Percentiles rank a stretch among this genome's conserved stretches.
These are phyloP conservation scores for Hepsetus odoe DNA, from an alignment of 2,113 vertebrate genomes.

Conservation along the genomic window DNA sequence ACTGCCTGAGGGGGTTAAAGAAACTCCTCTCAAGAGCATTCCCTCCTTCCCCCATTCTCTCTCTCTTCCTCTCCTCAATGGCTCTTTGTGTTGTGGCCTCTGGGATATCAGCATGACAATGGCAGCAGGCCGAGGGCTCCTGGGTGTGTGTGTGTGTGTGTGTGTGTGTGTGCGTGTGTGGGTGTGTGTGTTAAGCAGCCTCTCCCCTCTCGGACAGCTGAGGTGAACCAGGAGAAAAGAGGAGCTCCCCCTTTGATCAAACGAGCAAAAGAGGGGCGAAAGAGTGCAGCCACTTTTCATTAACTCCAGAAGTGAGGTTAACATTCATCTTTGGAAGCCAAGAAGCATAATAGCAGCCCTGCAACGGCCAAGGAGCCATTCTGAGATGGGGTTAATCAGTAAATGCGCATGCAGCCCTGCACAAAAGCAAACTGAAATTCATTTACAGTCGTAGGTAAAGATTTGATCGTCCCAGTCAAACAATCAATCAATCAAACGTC, in stretches of 20 bases:
- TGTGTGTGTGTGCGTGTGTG: conserved; percentile 69
- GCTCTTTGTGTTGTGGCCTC: conserved; percentile 66
- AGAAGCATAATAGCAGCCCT: conserved; percentile 7
- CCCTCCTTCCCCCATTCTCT: conserved; percentile 35
- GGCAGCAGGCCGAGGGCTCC: conserved; percentile 73
- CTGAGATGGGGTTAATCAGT: conserved; percentile 48
- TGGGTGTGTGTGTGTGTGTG: conserved; percentile 55
- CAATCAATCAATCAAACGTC: no score
- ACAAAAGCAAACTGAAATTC: no score
- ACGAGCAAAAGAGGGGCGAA: conserved; percentile 55
- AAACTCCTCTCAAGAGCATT: conserved; percentile 50
- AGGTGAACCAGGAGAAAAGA: conserved; percentile 59
- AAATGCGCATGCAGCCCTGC: background rate
- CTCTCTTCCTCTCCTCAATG: conserved; percentile 61
- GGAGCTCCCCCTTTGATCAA: conserved; percentile 69
- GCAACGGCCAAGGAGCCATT: conserved; percentile 35
- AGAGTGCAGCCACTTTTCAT: conserved; percentile 60
- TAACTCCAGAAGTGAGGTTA: conserved; percentile 52
- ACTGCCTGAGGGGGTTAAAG: conserved; percentile 44
- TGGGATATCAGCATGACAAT: conserved; percentile 78
- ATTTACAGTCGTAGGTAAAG: no score
- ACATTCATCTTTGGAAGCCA: conserved; percentile 33
- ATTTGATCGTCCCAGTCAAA: no score
- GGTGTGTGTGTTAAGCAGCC: conserved; percentile 73
- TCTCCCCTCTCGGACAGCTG: conserved; percentile 63